phyloP scores from a whole-genome alignment of 2,113 vertebrate species.

The Marcusenius ussheri region DNA sequence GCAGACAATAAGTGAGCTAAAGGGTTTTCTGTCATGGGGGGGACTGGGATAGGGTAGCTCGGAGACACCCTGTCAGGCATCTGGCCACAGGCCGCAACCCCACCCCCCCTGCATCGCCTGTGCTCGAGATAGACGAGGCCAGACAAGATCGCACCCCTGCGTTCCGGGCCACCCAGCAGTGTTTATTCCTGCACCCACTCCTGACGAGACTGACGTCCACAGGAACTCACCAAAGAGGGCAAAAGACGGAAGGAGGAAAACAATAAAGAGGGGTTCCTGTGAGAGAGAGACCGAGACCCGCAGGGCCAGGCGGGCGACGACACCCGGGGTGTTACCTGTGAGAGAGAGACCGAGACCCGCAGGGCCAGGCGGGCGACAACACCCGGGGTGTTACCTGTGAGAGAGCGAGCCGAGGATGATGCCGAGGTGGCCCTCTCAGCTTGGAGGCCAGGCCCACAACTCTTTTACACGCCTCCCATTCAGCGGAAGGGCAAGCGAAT shows the following conservation, averaged over 20 bases:
- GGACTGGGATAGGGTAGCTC: not conserved
- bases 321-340: no score
- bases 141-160: no score
- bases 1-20: not conserved
- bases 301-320: no score
- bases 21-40: not conserved
- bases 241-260: not conserved
- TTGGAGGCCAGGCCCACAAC: constrained; percentile 23
- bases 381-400: no score
- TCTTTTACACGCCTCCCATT: constrained; percentile 34
- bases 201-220: not conserved
- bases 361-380: no score
- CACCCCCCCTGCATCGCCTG: not conserved
- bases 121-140: no score
- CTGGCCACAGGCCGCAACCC: not conserved
- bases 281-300: constrained; percentile 22
- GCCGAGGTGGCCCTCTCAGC: constrained; percentile 11
- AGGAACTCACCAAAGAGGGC: not conserved
- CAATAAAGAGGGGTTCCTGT: constrained; percentile 26
- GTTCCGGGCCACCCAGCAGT: no score
- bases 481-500: not conserved
- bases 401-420: not conserved
- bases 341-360: no score
- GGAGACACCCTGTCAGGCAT: not conserved
- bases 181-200: not conserved